Base-by-base conservation (phyloP, 2,113 vertebrate genomes). In the Istiophorus platypterus region DNA sequence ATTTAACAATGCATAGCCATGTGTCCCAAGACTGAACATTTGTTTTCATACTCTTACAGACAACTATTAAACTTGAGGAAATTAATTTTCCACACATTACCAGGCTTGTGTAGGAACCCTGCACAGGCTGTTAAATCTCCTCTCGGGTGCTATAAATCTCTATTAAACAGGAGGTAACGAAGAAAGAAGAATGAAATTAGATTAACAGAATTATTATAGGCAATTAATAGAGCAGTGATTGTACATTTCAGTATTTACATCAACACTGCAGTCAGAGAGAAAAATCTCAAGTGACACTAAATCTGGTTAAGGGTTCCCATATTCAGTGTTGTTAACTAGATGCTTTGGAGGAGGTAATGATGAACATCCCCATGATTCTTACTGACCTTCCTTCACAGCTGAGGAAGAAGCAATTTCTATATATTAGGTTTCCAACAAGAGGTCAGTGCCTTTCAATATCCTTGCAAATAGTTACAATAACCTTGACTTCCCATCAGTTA, bases 101-200 rank as follows among this genome's bases (percentile, higher is more conserved):
- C 52, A 10, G 61, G 74, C 29, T 51, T 39, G 22, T 81, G 80
- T 37, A 31, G 45, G 65, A 80, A 26, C 62, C 68, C 76, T 72
- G 76, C 49, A 41, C 5, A 49, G 45, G 58, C 80, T 17, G 31
- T 72, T 73, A 66, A 64, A 51, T 65, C 62, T 82, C 69, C 81
- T 78, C 42, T 31, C 14, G 67, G 70, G 78, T 72, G 83, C 49
- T 29, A 88, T 85, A 80, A 71, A 87, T 89, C 80, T 88, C 39
- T 34, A 78, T 85, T 84, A 89, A 65, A 70, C 52, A 52, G 34
- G 31, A 80, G 61, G 75, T 56, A 41, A 78, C n/a, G 12, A 58
- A 59, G 70, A 75, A 63, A 52, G 39, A 77, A 51, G 62, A 65
- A 41, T 52, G 24, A 27, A 74, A 78, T 75, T 72, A 57, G 79